phyloP scores from a whole-genome alignment of 2,888 invertebrate species.

The Eueremaeus valkanovi region DNA sequence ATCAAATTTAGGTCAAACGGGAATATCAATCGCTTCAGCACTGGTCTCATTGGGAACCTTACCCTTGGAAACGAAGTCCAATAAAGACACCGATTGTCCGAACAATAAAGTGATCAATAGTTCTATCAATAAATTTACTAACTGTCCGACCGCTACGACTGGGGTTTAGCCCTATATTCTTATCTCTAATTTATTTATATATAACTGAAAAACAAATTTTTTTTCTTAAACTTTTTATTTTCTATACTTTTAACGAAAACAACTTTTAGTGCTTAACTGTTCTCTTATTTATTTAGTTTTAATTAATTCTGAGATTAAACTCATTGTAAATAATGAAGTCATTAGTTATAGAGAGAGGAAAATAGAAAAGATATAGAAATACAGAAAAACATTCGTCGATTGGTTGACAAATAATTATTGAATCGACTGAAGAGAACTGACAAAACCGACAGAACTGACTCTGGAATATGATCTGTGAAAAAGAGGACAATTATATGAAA shows the following conservation, averaged over 20 bases:
- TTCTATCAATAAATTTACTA: conserved; percentile 14
- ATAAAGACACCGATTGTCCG: conserved; percentile 20
- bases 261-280: not conserved
- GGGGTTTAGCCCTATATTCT: not conserved
- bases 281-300: not conserved
- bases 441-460: too few relatives aligned
- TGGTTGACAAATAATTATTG: too few relatives aligned
- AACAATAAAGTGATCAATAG: conserved; percentile 20
- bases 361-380: too few relatives aligned
- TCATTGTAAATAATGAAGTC: too few relatives aligned
- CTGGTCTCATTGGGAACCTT: conserved; percentile 63
- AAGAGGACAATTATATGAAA: not conserved
- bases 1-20: conserved; percentile 55
- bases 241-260: too few relatives aligned
- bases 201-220: not conserved
- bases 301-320: not conserved
- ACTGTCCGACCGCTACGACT: conserved; percentile 9
- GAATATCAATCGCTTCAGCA: conserved; percentile 82
- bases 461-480: too few relatives aligned
- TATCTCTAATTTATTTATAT: not conserved
- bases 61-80: not conserved
- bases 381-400: too few relatives aligned
- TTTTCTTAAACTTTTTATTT: not conserved
- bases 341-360: too few relatives aligned
- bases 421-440: too few relatives aligned